Percentiles rank a stretch among this genome's conserved stretches.
Evolutionary conservation across 1,140 invertebrate species (phyloP).

Genomic region (Nautilus pompilius): DNA sequence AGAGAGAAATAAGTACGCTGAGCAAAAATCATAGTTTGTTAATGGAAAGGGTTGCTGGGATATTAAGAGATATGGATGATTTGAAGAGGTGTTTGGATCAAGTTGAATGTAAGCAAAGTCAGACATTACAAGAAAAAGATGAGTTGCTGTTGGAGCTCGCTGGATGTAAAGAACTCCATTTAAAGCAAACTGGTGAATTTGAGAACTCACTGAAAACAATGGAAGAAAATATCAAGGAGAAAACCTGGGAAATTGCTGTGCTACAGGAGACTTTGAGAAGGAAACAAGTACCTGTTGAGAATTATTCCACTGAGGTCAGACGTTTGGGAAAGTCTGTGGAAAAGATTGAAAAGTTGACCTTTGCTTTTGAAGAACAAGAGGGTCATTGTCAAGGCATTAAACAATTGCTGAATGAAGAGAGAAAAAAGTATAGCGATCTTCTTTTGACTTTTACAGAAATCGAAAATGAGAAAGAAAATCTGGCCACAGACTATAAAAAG

Average conservation of each 20-base stretch:
- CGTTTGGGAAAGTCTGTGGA: neutral
- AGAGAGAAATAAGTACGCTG: too few species aligned
- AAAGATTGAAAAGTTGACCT: conserved; percentile 2
- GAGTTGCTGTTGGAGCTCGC: too few species aligned
- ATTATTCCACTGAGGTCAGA: neutral
- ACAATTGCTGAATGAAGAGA: neutral
- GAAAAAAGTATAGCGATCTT: neutral
- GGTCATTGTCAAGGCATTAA: neutral
- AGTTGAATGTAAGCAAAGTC: too few species aligned
- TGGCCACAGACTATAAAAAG: conserved; percentile 4
- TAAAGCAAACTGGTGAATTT: neutral
- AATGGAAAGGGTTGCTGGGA: too few species aligned
- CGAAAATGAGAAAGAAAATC: conserved; percentile 4
- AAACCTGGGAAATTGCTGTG: too few species aligned
- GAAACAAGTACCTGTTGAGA: conserved; percentile 4
- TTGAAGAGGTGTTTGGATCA: too few species aligned
- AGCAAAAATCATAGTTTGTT: too few species aligned
- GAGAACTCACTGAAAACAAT: neutral
- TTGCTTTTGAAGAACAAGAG: neutral
- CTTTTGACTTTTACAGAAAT: neutral
- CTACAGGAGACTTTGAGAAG: conserved; percentile 4
- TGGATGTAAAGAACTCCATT: too few species aligned
- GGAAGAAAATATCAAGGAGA: neutral
- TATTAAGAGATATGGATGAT: too few species aligned
- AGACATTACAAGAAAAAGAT: too few species aligned